A percentile compares a stretch with the other conserved stretches of the same genome.
These are phyloP conservation scores for Euura lappo DNA, from an alignment of 1,140 invertebrate species.

Conservation along the genomic window DNA sequence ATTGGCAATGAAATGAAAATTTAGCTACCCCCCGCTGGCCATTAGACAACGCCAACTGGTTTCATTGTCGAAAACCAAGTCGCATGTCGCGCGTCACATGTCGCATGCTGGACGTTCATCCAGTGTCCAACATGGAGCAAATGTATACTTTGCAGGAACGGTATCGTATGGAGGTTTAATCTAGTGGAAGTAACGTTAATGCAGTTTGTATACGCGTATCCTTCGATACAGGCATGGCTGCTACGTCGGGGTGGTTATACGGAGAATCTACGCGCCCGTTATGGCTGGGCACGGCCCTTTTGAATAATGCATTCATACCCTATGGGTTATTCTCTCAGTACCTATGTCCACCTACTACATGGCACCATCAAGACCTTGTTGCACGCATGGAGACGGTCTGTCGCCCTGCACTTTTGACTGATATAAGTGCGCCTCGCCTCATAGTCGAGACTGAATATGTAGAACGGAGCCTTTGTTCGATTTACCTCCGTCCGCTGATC, in stretches of 20 bases:
- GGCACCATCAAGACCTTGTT: neutral
- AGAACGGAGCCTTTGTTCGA: too few species aligned
- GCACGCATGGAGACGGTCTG: neutral
- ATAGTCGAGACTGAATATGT: too few species aligned
- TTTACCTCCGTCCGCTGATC: too few species aligned
- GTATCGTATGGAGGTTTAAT: slow-evolving; percentile 24
- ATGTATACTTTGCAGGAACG: neutral
- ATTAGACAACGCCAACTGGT: slow-evolving; percentile 14
- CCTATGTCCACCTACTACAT: neutral
- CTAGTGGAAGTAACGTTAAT: slow-evolving; percentile 27
- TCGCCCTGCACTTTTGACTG: too few species aligned
- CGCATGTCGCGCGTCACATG: slow-evolving; percentile 20
- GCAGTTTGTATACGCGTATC: slow-evolving; percentile 12
- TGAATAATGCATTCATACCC: slow-evolving; percentile 25
- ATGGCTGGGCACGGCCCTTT: slow-evolving; percentile 5
- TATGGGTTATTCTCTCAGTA: neutral
- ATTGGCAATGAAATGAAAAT: neutral
- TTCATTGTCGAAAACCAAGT: slow-evolving; percentile 24
- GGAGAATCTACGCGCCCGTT: too few species aligned
- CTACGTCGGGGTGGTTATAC: too few species aligned
- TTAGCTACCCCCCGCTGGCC: neutral
- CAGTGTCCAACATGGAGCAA: neutral
- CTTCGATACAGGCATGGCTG: neutral
- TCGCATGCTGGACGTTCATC: neutral
- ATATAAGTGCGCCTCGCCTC: too few species aligned